These are phyloP conservation scores for Artibeus jamaicensis DNA, from an alignment of 2,797 vertebrate genomes.

Conservation along the genomic window DNA sequence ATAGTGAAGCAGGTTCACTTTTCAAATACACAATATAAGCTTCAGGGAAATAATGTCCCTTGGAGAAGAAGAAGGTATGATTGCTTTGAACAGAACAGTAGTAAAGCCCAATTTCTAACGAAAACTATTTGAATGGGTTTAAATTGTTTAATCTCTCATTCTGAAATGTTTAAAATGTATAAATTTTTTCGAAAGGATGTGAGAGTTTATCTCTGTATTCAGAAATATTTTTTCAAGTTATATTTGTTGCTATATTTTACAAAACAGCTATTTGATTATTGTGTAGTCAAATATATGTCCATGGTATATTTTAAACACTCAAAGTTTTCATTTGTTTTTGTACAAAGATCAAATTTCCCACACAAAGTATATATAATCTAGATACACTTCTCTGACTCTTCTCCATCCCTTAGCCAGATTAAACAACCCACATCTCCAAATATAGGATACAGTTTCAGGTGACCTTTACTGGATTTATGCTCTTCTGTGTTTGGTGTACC, in stretches of 20 bases:
- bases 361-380: background rate
- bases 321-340: background rate
- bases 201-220: background rate
- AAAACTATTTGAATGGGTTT: background rate
- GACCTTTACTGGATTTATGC: background rate
- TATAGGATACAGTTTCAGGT: background rate
- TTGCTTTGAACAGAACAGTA: background rate
- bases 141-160: background rate
- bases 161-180: background rate
- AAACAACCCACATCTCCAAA: background rate
- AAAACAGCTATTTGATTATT: background rate
- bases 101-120: background rate
- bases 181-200: background rate
- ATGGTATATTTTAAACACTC: background rate
- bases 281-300: background rate
- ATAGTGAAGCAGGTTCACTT: background rate
- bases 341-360: background rate
- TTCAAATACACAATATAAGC: background rate
- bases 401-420: background rate
- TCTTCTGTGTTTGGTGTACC: background rate
- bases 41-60: background rate
- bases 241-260: background rate
- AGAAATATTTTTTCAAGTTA: background rate
- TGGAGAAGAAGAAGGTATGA: background rate
- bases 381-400: background rate